Conservation (phyloP, 2,888 invertebrate species). For the Melanotus villosus region DNA sequence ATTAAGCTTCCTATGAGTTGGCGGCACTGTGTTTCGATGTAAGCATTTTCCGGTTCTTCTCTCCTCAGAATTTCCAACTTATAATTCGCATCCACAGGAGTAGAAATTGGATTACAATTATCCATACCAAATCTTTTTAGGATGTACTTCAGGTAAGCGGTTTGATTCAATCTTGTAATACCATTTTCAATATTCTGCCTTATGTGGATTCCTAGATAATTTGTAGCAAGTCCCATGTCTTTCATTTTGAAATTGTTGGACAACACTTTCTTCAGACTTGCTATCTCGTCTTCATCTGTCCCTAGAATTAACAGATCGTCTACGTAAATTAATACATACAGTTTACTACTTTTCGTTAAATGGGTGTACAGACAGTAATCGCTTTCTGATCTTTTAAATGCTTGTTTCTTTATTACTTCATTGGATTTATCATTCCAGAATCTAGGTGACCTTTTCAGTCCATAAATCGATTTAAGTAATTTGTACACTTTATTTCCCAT, state of each 20-base stretch:
- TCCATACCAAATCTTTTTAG: conserved; percentile 34
- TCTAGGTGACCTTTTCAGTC: conserved; percentile 42
- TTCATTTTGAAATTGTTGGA: conserved; percentile 21
- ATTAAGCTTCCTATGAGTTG: conserved; percentile 47
- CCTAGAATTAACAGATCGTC: conserved; percentile 49
- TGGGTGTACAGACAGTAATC: conserved; percentile 43
- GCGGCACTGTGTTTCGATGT: conserved; percentile 41
- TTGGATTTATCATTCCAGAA: conserved; percentile 47
- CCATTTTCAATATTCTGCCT: neutral
- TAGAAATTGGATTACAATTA: conserved; percentile 21
- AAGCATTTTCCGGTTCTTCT: neutral
- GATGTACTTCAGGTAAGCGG: conserved; percentile 26
- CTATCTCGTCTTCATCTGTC: conserved; percentile 38
- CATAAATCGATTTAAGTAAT: conserved; percentile 40
- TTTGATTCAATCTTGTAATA: conserved; percentile 19
- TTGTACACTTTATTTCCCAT: neutral
- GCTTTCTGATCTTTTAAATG: conserved; percentile 36
- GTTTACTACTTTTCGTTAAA: conserved; percentile 12
- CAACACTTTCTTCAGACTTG: conserved; percentile 39
- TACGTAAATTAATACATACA: conserved; percentile 47
- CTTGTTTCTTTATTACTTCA: conserved; percentile 33
- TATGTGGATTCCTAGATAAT: conserved; percentile 17
- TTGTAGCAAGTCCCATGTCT: conserved; percentile 1
- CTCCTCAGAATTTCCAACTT: conserved; percentile 35
- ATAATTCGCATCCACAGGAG: conserved; percentile 43